Evolutionary conservation across 2,113 vertebrate species (phyloP), one percentile per base, ranked within the genome.

Genomic region (Cavia aperea): DNA sequence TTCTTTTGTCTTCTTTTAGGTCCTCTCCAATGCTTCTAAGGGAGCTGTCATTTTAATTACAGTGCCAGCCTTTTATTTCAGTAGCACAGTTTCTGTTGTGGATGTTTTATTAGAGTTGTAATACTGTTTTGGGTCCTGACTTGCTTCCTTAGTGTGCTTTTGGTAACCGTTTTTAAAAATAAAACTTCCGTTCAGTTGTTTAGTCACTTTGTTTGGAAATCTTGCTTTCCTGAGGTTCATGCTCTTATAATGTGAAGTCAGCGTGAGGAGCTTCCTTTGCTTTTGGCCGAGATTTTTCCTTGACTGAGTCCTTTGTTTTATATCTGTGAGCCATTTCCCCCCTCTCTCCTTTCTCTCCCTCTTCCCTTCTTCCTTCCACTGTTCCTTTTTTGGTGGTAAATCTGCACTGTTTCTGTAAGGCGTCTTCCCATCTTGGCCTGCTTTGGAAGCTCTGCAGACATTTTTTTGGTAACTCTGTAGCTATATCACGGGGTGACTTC

Each of bases 71-170:
- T 93, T 93, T 93, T 65, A 70, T 88, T 94, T 88, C 14, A 81
- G 23, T 62, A 81, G 81, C 73, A 62, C 29, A 88, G 24, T 88
- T 90, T 85, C 63, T 89, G 29, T 66, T 60, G 33, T 89, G 29
- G 94, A 43, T 79, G 78, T 86, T 88, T 79, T 81, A 81, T 78
- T 79, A 33, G 15, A 86, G 79, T 62, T 73, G 54, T 60, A 91
- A 72, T 78, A n/a, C 31, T 56, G 68, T 82, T 90, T 81, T 84
- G 51, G 31, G 19, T 68, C 43, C 36, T 19, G 82, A 2, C 84
- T 89, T 93, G 46, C 70, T 86, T 78, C n/a, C 58, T 93, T 83
- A 78, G 75, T 87, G 10, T 54, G 51, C 87, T 33, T 92, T 92
- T 23, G 39, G 33, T 92, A 24, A 62, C 29, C 49, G 36, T 75